Evolutionary conservation across 1,140 invertebrate genomes (phyloP).

Genomic region (Heterodera carotae): DNA sequence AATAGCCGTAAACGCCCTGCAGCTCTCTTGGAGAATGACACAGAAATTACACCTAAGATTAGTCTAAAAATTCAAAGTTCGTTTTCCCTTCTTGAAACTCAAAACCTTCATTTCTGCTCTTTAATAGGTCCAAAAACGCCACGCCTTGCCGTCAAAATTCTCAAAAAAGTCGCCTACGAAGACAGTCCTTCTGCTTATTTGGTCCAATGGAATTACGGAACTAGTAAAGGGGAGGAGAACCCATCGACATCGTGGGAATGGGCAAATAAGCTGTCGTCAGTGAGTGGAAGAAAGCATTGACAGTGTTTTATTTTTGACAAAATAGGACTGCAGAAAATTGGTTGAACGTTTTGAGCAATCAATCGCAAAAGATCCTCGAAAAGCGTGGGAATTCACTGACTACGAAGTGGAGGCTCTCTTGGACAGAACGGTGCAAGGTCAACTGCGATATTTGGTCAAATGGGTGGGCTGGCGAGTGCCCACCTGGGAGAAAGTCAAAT

Average conservation of each 20-base stretch:
- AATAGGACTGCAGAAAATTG: slow-evolving; percentile 3
- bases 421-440: neutral
- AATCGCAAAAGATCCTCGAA: neutral
- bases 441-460: slow-evolving; percentile 14
- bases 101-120: neutral
- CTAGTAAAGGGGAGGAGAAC: neutral
- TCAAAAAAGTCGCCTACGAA: slow-evolving; percentile 1
- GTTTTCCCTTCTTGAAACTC: neutral
- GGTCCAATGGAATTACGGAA: neutral
- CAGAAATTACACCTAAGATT: neutral
- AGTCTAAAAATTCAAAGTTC: neutral
- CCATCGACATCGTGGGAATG: neutral
- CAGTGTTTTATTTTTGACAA: neutral
- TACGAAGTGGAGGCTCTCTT: slow-evolving; percentile 18
- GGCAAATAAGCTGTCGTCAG: neutral
- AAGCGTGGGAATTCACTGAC: neutral
- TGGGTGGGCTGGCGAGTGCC: slow-evolving; percentile 18
- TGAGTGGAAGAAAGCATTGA: neutral
- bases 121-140: neutral
- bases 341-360: slow-evolving; percentile 2
- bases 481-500: slow-evolving; percentile 17
- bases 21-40: neutral
- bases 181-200: slow-evolving; percentile 6
- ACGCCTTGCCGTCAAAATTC: neutral
- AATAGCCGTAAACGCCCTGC: neutral